These are phyloP conservation scores for Acronicta leporina DNA, from an alignment of 2,888 invertebrate species.

Conservation along the genomic window DNA sequence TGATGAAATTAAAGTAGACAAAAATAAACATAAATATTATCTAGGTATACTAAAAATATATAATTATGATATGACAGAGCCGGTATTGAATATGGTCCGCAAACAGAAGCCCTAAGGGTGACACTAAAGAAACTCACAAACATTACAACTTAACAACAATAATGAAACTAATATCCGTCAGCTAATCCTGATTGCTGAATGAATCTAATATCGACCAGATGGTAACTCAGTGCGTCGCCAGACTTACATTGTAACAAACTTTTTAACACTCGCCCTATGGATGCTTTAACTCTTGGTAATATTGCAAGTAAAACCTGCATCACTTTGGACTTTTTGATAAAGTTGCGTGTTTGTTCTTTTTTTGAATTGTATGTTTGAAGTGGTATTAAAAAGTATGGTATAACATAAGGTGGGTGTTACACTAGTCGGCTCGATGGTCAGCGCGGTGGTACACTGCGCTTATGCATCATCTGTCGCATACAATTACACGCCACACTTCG, in stretches of 20 bases:
- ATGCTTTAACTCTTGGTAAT: slow-evolving; percentile 2
- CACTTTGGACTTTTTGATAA: slow-evolving; percentile 11
- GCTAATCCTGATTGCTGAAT: slow-evolving; percentile 85
- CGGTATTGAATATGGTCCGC: slow-evolving; percentile 67
- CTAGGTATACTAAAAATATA: neutral
- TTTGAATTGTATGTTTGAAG: neutral
- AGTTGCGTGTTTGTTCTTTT: slow-evolving; percentile 1
- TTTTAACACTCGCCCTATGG: slow-evolving; percentile 47
- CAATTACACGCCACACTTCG: slow-evolving; percentile 66
- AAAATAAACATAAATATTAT: neutral
- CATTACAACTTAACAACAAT: slow-evolving; percentile 81
- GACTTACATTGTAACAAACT: slow-evolving; percentile 57
- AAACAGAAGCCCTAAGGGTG: slow-evolving; percentile 74
- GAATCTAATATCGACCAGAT: slow-evolving; percentile 88
- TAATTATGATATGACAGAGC: slow-evolving; percentile 41
- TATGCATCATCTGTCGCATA: slow-evolving; percentile 64
- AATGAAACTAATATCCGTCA: slow-evolving; percentile 84
- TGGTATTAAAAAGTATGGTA: slow-evolving; percentile 21
- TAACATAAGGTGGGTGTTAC: slow-evolving; percentile 32
- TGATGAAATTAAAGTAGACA: slow-evolving; percentile 4
- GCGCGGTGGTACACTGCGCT: slow-evolving; percentile 56
- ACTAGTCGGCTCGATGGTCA: slow-evolving; percentile 52
- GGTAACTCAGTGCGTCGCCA: slow-evolving; percentile 74
- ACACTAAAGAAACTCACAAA: slow-evolving; percentile 81
- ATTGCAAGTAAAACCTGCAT: slow-evolving; percentile 13